Evolutionary conservation across 2,888 invertebrate species (phyloP).

Genomic region (Cheilosia soror): DNA sequence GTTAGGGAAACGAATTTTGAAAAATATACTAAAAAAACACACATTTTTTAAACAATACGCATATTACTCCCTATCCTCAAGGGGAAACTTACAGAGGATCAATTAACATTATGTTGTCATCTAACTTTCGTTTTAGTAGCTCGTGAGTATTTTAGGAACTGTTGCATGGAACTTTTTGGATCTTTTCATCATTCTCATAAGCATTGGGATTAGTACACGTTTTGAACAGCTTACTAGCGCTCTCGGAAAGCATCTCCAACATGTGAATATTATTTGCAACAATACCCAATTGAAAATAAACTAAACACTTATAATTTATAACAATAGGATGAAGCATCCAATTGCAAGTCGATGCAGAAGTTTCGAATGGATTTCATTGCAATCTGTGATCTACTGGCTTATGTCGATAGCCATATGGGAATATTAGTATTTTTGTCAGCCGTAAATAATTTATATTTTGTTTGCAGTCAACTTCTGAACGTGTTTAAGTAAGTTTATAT

Average conservation of each 20-base stretch:
- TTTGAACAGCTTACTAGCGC: slow-evolving; percentile 53
- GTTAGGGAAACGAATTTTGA: no score
- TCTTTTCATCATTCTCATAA: slow-evolving; percentile 65
- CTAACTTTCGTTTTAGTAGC: slow-evolving; percentile 9
- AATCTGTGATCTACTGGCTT: slow-evolving; percentile 58
- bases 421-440: slow-evolving; percentile 58
- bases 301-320: background rate
- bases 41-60: no score
- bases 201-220: slow-evolving; percentile 57
- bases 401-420: slow-evolving; percentile 61
- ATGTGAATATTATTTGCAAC: slow-evolving; percentile 13
- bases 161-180: slow-evolving; percentile 70
- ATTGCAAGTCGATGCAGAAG: slow-evolving; percentile 26
- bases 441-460: slow-evolving; percentile 64
- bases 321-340: slow-evolving; percentile 20
- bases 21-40: no score
- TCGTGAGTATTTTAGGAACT: slow-evolving; percentile 53
- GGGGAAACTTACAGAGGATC: background rate
- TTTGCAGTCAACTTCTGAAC: slow-evolving; percentile 52
- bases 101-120: background rate
- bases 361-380: slow-evolving; percentile 68
- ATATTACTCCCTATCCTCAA: no score
- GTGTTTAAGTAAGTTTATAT: slow-evolving; percentile 37
- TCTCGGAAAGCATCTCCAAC: slow-evolving; percentile 30
- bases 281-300: background rate